Evolutionary conservation across 2,888 invertebrate genomes (phyloP), one percentile per base, ranked within the genome.

Genomic region (Protophormia terraenovae): DNA sequence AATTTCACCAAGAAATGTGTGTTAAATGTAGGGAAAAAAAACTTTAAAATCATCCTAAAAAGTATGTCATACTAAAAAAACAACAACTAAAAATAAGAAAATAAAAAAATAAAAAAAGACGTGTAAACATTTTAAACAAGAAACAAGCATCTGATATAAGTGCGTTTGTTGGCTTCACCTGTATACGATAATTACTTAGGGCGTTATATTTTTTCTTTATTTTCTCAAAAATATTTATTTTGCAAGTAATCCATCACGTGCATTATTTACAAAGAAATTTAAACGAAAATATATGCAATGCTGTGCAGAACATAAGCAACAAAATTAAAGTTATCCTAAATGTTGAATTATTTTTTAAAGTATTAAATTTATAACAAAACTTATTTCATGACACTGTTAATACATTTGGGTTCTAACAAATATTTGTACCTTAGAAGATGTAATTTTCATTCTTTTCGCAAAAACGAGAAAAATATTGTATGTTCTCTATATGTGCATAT

Each of bases 1-100:
- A 84, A 84, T 80, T 84, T 84, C 84, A 60, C 84, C 76, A 22
- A 80, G 71, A 82, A 72, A 64, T 53, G n/a, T 79, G n/a, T 32
- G 77, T 60, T 78, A 64, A 53, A 12, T 64, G 24, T 16, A 27
- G 19, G 41, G 19, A 38, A 67, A 50, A 73, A 47, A 66, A 66
- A 55, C 55, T 27, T 8, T 35, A 75, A 35, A 76, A 76, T 41
- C 27, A 41, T 38, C 60, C 16, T 29, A 62, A 81, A 50, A 67
- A 22, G 12, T 60, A 22, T 62, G 66, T 53, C 66, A 66, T 19
- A 47, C 58, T 24, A n/a, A 60, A 73, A 55, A 27, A 29, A 55
- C n/a, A 55, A 14, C 27, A 50, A 50, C 50, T 50, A 22, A 50
- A 50, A 50, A 50, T 22, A 22, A 27, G n/a, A 32, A 32, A 19